Conservation (phyloP, 2,113 vertebrate genomes). For the Petaurus breviceps region DNA sequence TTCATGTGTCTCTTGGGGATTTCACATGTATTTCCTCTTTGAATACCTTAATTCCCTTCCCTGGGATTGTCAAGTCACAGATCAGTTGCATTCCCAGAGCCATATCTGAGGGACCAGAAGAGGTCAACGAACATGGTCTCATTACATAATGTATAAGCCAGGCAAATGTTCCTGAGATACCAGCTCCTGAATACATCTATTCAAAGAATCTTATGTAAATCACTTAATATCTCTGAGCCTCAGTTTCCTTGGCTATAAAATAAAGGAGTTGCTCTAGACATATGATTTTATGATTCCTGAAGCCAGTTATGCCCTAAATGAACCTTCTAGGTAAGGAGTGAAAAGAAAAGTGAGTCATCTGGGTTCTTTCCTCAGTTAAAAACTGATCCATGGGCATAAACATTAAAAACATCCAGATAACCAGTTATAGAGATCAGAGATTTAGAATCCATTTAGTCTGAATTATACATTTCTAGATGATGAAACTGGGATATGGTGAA, state of each 20-base stretch:
- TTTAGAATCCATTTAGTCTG: not conserved
- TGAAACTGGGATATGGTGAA: not conserved
- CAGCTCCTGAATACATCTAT: not conserved
- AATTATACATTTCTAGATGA: not conserved
- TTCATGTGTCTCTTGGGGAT: not conserved
- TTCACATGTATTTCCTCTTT: not conserved
- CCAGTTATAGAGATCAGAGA: not conserved
- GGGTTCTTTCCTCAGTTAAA: not conserved
- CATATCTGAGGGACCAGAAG: not conserved
- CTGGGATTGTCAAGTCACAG: not conserved
- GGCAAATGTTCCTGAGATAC: not conserved
- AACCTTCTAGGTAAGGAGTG: not conserved
- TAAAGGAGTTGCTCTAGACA: not conserved
- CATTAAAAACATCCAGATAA: not conserved
- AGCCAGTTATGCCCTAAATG: not conserved
- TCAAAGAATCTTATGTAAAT: not conserved
- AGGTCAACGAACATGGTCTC: not conserved
- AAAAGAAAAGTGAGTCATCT: not conserved
- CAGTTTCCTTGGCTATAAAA: not conserved
- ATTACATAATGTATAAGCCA: not conserved
- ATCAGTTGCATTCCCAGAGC: not conserved
- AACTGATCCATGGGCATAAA: not conserved
- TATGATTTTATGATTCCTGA: not conserved
- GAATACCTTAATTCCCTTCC: not conserved
- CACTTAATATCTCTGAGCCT: not conserved